These are phyloP conservation scores for Drosophila greeni DNA, from an alignment of 2,888 invertebrate genomes.

Conservation along the genomic window DNA sequence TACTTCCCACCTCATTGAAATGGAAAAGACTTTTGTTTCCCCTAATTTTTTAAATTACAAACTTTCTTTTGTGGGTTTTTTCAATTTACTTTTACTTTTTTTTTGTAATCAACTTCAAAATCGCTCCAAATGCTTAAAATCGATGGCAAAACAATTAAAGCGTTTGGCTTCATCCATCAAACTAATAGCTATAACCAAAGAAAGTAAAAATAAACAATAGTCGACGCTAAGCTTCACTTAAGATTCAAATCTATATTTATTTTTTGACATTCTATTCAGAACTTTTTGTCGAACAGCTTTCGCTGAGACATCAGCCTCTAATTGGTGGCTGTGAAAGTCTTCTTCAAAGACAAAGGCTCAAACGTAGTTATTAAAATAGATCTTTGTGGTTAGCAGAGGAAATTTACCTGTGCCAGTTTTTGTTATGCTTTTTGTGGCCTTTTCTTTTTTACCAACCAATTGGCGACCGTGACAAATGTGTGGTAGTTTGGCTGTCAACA, in stretches of 20 bases:
- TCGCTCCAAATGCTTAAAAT: conserved; percentile 12
- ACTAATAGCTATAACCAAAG: conserved; percentile 11
- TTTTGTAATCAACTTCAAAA: conserved; percentile 3
- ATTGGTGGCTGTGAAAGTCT: conserved; percentile 59
- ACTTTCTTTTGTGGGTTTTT: conserved; percentile 9
- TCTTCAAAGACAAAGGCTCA: conserved; percentile 12
- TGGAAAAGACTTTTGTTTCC: background rate
- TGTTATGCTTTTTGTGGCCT: conserved; percentile 25
- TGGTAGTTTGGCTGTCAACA: conserved; percentile 57
- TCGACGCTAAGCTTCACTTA: background rate
- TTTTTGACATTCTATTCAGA: conserved; percentile 41
- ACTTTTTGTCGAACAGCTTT: conserved; percentile 30
- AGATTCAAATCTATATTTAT: background rate
- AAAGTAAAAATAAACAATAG: conserved; percentile 23
- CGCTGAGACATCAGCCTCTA: conserved; percentile 41
- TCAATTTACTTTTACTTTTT: conserved; percentile 16
- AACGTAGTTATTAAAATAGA: conserved; percentile 16
- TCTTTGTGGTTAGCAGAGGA: conserved; percentile 21
- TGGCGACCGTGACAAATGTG: conserved; percentile 48
- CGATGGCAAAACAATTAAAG: conserved; percentile 14
- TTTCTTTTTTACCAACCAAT: conserved; percentile 29
- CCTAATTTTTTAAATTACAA: conserved; percentile 4
- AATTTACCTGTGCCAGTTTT: conserved; percentile 50
- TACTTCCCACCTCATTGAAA: background rate
- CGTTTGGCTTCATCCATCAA: conserved; percentile 16